phyloP scores from a whole-genome alignment of 1,140 invertebrate species.

The Venturia canescens region DNA sequence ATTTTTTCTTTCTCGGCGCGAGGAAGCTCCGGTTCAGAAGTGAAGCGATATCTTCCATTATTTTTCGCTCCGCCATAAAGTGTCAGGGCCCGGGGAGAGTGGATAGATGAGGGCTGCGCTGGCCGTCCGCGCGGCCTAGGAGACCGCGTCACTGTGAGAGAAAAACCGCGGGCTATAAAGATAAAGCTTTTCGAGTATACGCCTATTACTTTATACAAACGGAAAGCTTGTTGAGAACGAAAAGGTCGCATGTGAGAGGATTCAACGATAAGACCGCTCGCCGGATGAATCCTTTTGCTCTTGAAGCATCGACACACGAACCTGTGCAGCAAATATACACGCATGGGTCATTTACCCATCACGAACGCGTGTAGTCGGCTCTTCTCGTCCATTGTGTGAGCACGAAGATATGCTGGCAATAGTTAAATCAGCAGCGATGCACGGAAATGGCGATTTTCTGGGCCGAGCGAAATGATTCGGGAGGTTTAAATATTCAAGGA shows the following conservation, averaged over 20 bases:
- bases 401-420: not conserved
- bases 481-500: constrained; percentile 52
- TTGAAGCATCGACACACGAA: not conserved
- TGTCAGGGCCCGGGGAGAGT: not conserved
- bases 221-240: not conserved
- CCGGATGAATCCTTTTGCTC: not conserved
- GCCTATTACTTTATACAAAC: not conserved
- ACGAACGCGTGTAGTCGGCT: not conserved
- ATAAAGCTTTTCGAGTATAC: constrained; percentile 2
- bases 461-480: constrained; percentile 51
- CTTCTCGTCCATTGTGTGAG: not conserved
- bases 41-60: constrained; percentile 3
- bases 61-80: constrained; percentile 2
- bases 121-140: too few species aligned
- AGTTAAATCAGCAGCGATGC: constrained; percentile 21
- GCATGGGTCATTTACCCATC: not conserved
- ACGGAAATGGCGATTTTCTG: constrained; percentile 27
- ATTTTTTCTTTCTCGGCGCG: not conserved
- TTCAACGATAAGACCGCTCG: not conserved
- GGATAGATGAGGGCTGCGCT: not conserved
- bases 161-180: constrained; percentile 10
- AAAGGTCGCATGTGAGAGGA: not conserved
- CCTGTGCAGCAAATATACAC: not conserved
- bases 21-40: not conserved
- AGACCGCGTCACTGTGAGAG: not conserved